A percentile compares a stretch with the other conserved stretches of the same genome.
Conservation (phyloP, 2,888 invertebrate species). For the Eremobia ochroleuca region DNA sequence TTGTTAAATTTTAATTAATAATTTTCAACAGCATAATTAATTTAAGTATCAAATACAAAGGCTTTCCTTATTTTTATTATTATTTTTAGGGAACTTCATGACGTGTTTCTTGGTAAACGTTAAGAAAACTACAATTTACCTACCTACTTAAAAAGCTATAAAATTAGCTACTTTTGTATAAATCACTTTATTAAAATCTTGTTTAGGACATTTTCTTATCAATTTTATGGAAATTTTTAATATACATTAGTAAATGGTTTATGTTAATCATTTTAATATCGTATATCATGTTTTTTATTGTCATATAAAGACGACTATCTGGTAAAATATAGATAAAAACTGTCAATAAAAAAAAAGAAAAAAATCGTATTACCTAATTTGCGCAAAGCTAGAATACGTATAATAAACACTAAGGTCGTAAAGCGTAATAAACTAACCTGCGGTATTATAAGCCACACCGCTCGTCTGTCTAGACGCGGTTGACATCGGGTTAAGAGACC, state of each 20-base stretch:
- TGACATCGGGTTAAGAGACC: slow-evolving; percentile 65
- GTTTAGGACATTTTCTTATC: not conserved
- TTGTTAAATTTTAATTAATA: not conserved
- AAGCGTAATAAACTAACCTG: slow-evolving; percentile 54
- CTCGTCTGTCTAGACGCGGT: slow-evolving; percentile 60
- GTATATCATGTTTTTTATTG: not conserved
- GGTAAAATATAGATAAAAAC: not conserved
- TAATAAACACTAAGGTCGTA: slow-evolving; percentile 38
- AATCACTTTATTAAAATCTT: not conserved
- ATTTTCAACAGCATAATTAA: not conserved
- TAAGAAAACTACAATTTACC: not conserved
- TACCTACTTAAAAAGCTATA: not conserved
- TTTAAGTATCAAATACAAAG: not conserved
- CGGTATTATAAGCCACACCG: slow-evolving; percentile 55
- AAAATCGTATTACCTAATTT: slow-evolving; percentile 8
- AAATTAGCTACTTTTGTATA: not conserved
- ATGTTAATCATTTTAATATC: not conserved
- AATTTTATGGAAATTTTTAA: not conserved
- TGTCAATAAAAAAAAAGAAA: not conserved
- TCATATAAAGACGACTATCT: not conserved
- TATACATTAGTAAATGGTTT: not conserved
- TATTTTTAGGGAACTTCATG: no score
- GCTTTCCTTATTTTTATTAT: no score
- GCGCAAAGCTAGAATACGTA: not conserved
- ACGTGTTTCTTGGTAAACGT: not conserved